These are phyloP conservation scores for Antigone vipio DNA, from an alignment of 2,113 vertebrate species.

Conservation along the genomic window DNA sequence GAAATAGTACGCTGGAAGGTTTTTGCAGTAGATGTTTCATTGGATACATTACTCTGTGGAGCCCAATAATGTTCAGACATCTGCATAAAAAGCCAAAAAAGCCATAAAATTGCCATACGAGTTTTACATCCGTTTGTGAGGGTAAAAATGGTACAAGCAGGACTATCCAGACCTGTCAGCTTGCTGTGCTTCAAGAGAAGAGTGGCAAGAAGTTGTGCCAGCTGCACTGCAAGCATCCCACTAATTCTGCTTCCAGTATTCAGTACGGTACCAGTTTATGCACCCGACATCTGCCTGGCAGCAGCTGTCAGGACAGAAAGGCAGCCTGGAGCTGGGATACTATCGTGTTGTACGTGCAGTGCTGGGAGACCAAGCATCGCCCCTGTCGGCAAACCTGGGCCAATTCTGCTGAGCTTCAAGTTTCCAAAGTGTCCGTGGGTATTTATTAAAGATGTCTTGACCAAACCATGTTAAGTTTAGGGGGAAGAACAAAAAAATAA, in stretches of 20 bases:
- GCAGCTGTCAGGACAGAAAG: not conserved
- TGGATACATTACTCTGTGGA: constrained; percentile 96
- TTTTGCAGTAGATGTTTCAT: constrained; percentile 98
- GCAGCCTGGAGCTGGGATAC: not conserved
- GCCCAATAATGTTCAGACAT: constrained; percentile 99
- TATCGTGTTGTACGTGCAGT: rapidly evolving
- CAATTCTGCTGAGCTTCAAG: not conserved
- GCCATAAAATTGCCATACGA: not conserved
- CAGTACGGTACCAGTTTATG: not conserved
- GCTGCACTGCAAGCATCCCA: not conserved
- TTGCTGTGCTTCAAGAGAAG: not conserved
- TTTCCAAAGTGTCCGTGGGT: not conserved
- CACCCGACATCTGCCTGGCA: not conserved
- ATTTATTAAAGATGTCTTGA: not conserved
- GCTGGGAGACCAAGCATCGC: not conserved
- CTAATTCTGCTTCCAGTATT: not conserved
- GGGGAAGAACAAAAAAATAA: not conserved
- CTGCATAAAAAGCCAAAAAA: constrained; percentile 70
- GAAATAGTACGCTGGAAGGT: constrained; percentile 99
- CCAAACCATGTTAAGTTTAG: not conserved
- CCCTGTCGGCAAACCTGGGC: not conserved
- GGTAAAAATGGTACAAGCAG: not conserved
- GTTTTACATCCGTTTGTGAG: not conserved
- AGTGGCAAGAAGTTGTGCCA: not conserved
- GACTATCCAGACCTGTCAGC: not conserved